Evolutionary conservation across 2,797 vertebrate species (phyloP).

Genomic region (Rhyacichthys aspro): DNA sequence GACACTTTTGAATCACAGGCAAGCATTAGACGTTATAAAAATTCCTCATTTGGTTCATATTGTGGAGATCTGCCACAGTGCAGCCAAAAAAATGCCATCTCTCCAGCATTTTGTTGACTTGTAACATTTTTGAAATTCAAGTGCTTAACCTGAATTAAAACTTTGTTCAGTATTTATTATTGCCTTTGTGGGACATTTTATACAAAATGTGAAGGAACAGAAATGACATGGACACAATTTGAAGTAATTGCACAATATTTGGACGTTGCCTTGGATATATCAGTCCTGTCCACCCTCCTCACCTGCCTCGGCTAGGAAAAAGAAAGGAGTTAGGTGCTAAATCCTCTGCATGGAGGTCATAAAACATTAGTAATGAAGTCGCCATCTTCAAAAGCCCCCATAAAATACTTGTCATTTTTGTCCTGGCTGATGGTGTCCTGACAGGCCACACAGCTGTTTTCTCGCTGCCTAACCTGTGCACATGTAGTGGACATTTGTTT

Average conservation of each 20-base stretch:
- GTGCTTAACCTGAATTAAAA: background rate
- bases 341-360: conserved; percentile 65
- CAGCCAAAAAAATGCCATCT: background rate
- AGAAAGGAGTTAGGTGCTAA: conserved; percentile 74
- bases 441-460: conserved; percentile 79
- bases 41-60: conserved; percentile 58
- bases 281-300: background rate
- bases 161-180: too few species aligned
- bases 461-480: conserved; percentile 39
- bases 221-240: background rate
- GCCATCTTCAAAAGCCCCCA: conserved; percentile 74
- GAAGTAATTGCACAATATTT: conserved; percentile 18
- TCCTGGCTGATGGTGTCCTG: conserved; percentile 57
- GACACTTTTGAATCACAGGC: conserved; percentile 50
- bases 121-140: conserved; percentile 20
- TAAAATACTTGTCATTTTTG: conserved; percentile 78
- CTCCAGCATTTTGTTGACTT: conserved; percentile 23
- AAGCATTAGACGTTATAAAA: conserved; percentile 52
- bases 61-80: conserved; percentile 34
- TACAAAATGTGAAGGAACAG: accelerated
- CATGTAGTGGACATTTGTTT: conserved; percentile 37
- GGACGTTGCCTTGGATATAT: conserved; percentile 40
- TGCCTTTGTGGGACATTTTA: background rate
- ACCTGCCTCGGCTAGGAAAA: conserved; percentile 49
- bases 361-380: conserved; percentile 69